A percentile compares a stretch with the other conserved stretches of the same genome.
These are phyloP conservation scores for Diorhabda sublineata DNA, from an alignment of 1,140 invertebrate genomes.

Conservation along the genomic window DNA sequence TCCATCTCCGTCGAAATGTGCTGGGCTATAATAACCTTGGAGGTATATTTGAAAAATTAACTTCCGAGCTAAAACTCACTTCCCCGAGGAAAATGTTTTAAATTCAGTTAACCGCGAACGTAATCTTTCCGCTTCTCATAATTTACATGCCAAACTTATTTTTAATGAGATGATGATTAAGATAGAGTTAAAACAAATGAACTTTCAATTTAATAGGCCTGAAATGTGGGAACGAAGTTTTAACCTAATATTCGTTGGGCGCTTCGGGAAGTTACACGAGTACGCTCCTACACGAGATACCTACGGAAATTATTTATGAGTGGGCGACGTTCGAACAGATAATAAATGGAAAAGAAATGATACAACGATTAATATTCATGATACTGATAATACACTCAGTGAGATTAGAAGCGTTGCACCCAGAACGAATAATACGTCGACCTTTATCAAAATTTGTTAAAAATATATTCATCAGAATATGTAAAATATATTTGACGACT, in stretches of 20 bases:
- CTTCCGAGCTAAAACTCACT: constrained; percentile 3
- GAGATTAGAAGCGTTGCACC: too few relatives aligned
- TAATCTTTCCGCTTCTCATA: constrained; percentile 1
- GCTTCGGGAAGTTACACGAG: too few relatives aligned
- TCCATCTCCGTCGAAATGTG: neutral
- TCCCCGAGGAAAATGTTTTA: constrained; percentile 7
- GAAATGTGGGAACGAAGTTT: neutral
- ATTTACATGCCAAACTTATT: constrained; percentile 11
- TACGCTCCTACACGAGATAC: too few relatives aligned
- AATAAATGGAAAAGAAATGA: too few relatives aligned
- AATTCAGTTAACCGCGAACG: constrained; percentile 5
- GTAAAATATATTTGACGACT: too few relatives aligned
- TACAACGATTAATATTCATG: too few relatives aligned
- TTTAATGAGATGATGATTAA: constrained; percentile 10
- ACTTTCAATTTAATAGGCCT: neutral
- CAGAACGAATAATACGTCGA: too few relatives aligned
- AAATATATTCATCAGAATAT: too few relatives aligned
- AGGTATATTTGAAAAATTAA: neutral
- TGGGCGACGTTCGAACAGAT: too few relatives aligned
- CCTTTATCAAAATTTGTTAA: too few relatives aligned
- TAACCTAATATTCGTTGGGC: neutral
- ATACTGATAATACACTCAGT: too few relatives aligned
- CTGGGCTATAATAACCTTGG: neutral
- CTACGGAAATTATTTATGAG: too few relatives aligned
- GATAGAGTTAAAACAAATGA: neutral